Conservation (phyloP, 2,113 vertebrate species). For the Gasterosteus nipponicus region DNA sequence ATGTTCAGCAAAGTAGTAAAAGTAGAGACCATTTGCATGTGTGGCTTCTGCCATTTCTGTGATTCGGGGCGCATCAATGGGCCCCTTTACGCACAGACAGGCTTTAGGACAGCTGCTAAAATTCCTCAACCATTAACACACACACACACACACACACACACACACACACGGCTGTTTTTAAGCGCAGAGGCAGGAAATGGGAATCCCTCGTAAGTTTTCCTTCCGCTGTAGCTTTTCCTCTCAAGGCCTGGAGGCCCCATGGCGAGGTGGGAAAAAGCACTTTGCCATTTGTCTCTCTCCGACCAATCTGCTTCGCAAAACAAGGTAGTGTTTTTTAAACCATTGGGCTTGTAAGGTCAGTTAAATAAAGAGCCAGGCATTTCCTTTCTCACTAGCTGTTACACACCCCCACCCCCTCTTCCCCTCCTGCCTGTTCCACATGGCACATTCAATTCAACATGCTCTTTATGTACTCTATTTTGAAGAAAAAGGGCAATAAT, state of each 20-base stretch:
- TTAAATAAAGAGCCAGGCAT: constrained; percentile 18
- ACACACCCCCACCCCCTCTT: not conserved
- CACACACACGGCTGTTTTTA: constrained; percentile 65
- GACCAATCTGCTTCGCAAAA: constrained; percentile 14
- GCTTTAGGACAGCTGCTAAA: constrained; percentile 79
- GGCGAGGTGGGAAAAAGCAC: constrained; percentile 70
- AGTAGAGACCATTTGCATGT: constrained; percentile 3
- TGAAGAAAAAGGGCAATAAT: constrained; percentile 32
- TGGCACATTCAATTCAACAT: constrained; percentile 14
- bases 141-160: constrained; percentile 51
- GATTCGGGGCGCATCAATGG: constrained; percentile 64
- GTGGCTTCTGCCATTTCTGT: constrained; percentile 42
- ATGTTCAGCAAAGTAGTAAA: constrained; percentile 10
- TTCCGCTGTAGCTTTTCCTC: constrained; percentile 74
- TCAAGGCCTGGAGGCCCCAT: constrained; percentile 70
- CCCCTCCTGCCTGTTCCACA: not conserved
- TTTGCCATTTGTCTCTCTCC: constrained; percentile 72
- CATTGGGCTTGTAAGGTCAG: not conserved
- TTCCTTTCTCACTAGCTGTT: constrained; percentile 1
- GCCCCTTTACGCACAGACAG: constrained; percentile 68
- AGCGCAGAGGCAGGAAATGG: constrained; percentile 75
- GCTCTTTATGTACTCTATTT: constrained; percentile 19
- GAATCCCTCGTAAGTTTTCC: constrained; percentile 79
- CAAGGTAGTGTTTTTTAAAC: not conserved
- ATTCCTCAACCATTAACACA: constrained; percentile 75